Conservation (phyloP, 2,888 invertebrate genomes). For the Drosophila ustulata region DNA sequence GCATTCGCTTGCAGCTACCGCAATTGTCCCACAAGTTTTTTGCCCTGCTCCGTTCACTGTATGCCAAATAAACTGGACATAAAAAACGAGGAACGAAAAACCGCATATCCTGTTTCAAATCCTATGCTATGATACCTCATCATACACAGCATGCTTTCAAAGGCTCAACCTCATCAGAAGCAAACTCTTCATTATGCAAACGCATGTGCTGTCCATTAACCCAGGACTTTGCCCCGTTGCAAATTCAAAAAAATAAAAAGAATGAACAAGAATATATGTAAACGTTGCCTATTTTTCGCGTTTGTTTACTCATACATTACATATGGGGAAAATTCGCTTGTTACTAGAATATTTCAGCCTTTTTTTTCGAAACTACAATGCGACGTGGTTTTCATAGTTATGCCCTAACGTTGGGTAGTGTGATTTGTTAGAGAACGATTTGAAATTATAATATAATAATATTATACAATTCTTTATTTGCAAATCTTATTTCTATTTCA, state of each 20-base stretch:
- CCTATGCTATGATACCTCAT: slow-evolving; percentile 3
- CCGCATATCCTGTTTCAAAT: slow-evolving; percentile 14
- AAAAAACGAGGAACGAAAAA: background rate
- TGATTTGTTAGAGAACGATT: background rate
- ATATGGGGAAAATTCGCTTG: background rate
- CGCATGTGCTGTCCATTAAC: slow-evolving; percentile 59
- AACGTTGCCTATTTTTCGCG: slow-evolving; percentile 33
- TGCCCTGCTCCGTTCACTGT: slow-evolving; percentile 80
- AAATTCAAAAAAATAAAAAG: background rate
- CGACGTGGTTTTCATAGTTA: too few species aligned
- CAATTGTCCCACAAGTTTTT: slow-evolving; percentile 83
- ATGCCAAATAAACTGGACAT: slow-evolving; percentile 46
- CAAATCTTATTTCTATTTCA: too few species aligned
- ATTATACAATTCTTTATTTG: too few species aligned
- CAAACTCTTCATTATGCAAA: slow-evolving; percentile 62
- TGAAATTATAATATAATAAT: too few species aligned
- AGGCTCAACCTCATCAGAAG: slow-evolving; percentile 46
- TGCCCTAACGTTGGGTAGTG: too few species aligned
- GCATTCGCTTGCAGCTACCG: slow-evolving; percentile 63
- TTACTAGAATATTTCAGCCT: slow-evolving; percentile 45
- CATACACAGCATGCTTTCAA: slow-evolving; percentile 55
- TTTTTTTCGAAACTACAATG: background rate
- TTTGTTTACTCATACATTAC: slow-evolving; percentile 21
- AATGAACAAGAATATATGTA: slow-evolving; percentile 3
- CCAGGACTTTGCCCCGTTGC: slow-evolving; percentile 8